Evolutionary conservation across 2,888 invertebrate genomes (phyloP).

Genomic region (Cerceris ruficornis): DNA sequence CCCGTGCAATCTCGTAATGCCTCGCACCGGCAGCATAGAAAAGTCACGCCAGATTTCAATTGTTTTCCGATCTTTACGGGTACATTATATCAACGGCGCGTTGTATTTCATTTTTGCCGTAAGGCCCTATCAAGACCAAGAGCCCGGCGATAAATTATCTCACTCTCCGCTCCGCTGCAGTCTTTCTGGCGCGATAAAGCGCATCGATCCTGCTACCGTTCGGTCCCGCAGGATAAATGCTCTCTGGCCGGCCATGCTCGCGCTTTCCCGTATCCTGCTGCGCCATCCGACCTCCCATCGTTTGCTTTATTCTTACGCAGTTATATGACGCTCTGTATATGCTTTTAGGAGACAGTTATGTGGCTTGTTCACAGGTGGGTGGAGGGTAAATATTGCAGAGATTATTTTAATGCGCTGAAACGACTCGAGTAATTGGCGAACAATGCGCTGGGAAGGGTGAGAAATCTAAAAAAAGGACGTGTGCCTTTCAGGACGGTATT

Average conservation of each 20-base stretch:
- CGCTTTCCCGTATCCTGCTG: conserved; percentile 6
- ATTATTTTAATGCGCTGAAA: too few species aligned
- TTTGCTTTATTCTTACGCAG: conserved; percentile 26
- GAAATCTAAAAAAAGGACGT: too few species aligned
- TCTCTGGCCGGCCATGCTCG: conserved; percentile 15
- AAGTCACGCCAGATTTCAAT: conserved; percentile 32
- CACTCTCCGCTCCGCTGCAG: conserved; percentile 4
- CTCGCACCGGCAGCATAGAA: neutral
- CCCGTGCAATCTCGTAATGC: neutral
- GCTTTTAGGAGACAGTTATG: neutral
- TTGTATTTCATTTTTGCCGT: conserved; percentile 49
- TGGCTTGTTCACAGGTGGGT: too few species aligned
- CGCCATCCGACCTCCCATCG: conserved; percentile 1
- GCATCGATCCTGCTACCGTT: conserved; percentile 53
- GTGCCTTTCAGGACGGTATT: too few species aligned
- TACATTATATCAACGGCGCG: conserved; percentile 34
- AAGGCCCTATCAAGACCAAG: conserved; percentile 54
- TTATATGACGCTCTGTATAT: neutral
- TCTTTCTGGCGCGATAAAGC: conserved; percentile 51
- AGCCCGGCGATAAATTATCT: conserved; percentile 55
- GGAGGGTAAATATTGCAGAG: too few species aligned
- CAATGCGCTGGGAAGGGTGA: too few species aligned
- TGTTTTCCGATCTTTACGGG: conserved; percentile 34
- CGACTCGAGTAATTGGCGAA: too few species aligned
- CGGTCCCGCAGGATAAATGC: conserved; percentile 47